A percentile compares a stretch with the other conserved stretches of the same genome.
Conservation (phyloP, 1,140 invertebrate species). For the Rhyzopertha dominica region DNA sequence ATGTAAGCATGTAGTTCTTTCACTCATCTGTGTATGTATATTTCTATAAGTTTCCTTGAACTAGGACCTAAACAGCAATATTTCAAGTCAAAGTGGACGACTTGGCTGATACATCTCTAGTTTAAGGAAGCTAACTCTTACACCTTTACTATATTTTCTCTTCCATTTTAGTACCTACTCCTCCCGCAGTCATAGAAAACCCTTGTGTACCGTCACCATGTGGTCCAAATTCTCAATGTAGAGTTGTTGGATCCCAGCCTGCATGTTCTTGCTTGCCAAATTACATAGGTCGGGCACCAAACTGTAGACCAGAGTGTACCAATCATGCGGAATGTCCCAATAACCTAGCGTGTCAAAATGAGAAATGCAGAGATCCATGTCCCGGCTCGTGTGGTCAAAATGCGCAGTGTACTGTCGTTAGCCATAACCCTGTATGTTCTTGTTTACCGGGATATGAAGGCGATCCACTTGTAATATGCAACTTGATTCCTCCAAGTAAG, state of each 20-base stretch:
- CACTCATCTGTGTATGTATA: conserved; percentile 3
- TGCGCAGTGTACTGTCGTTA: conserved; percentile 69
- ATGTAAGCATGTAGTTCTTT: conserved; percentile 47
- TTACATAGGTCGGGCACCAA: conserved; percentile 71
- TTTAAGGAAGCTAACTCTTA: too few relatives aligned
- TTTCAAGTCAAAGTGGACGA: too few relatives aligned
- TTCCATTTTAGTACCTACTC: conserved; percentile 39
- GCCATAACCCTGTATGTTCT: conserved; percentile 68
- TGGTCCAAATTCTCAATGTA: conserved; percentile 72
- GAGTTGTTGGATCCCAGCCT: conserved; percentile 61
- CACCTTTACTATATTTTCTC: conserved; percentile 14
- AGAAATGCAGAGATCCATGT: conserved; percentile 77
- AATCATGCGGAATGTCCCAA: conserved; percentile 67
- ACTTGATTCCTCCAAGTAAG: too few relatives aligned
- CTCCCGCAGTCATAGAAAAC: conserved; percentile 43
- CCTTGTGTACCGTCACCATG: conserved; percentile 74
- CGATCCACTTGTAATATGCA: conserved; percentile 60
- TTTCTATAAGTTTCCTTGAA: conserved; percentile 8
- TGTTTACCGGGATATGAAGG: conserved; percentile 69
- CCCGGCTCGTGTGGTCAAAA: conserved; percentile 68
- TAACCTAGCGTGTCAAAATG: conserved; percentile 69
- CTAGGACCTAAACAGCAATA: too few relatives aligned
- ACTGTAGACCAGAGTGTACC: conserved; percentile 74
- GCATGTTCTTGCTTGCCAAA: conserved; percentile 70
- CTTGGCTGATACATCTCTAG: too few relatives aligned